Percentiles rank a stretch among this genome's conserved stretches.
Evolutionary conservation across 2,113 vertebrate genomes (phyloP).

Genomic region (Malurus alboscapulatus): DNA sequence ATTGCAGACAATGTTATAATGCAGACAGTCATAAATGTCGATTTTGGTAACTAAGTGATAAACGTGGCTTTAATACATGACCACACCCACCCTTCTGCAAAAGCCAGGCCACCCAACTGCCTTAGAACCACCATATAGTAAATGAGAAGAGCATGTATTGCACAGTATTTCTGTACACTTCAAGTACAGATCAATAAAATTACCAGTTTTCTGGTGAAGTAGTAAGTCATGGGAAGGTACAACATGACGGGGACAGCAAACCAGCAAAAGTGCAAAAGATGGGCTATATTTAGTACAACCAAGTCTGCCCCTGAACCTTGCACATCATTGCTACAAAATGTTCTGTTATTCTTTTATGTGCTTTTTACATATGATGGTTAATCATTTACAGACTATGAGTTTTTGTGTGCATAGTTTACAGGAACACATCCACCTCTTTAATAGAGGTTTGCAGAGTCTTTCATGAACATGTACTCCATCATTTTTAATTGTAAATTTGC

Average conservation of each 20-base stretch:
- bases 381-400: not conserved
- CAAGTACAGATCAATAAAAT: not conserved
- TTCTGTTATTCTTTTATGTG: not conserved
- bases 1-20: not conserved
- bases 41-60: not conserved
- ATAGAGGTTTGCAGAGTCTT: not conserved
- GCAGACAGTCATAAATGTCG: not conserved
- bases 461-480: not conserved
- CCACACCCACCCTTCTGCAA: not conserved
- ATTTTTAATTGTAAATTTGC: not conserved
- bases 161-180: not conserved
- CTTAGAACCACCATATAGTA: not conserved
- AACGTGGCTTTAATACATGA: not conserved
- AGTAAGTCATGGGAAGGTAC: not conserved
- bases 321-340: not conserved
- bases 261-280: not conserved
- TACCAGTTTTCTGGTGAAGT: not conserved
- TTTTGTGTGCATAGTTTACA: not conserved
- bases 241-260: not conserved
- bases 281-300: not conserved
- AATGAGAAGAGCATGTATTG: not conserved
- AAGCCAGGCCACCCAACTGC: not conserved
- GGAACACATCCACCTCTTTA: not conserved
- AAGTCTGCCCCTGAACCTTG: not conserved
- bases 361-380: not conserved